Evolutionary conservation across 2,113 vertebrate species (phyloP).

Genomic region (Perca flavescens): DNA sequence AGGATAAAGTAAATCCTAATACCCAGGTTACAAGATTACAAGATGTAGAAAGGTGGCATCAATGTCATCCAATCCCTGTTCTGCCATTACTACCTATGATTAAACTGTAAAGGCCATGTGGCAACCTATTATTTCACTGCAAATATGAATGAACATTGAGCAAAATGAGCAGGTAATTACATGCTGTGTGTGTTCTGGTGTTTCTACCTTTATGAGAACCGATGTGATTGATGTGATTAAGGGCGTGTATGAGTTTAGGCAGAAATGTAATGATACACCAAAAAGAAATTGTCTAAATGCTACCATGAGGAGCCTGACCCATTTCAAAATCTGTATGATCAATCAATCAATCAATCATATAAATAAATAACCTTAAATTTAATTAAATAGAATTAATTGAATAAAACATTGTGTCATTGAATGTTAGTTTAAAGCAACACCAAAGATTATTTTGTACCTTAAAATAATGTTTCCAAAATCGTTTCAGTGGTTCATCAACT

Average conservation of each 20-base stretch:
- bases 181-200: conserved; percentile 25
- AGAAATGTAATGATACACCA: not conserved
- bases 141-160: conserved; percentile 30
- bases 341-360: not conserved
- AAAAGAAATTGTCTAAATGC: not conserved
- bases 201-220: conserved; percentile 37
- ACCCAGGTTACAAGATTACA: not conserved
- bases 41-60: conserved; percentile 8
- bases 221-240: conserved; percentile 29
- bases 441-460: too few relatives aligned
- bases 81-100: conserved; percentile 57
- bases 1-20: not conserved
- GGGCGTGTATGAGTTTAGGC: conserved; percentile 9
- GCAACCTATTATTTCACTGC: conserved; percentile 65
- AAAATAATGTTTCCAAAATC: too few relatives aligned
- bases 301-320: not conserved
- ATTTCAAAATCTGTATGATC: not conserved
- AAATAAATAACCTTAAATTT: too few relatives aligned
- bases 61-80: conserved; percentile 37
- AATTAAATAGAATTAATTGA: too few relatives aligned
- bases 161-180: conserved; percentile 52
- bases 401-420: too few relatives aligned
- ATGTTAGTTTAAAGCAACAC: too few relatives aligned
- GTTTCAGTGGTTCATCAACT: too few relatives aligned
- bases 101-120: conserved; percentile 55